phyloP scores from a whole-genome alignment of 2,888 invertebrate genomes.

The Phoronis australis region DNA sequence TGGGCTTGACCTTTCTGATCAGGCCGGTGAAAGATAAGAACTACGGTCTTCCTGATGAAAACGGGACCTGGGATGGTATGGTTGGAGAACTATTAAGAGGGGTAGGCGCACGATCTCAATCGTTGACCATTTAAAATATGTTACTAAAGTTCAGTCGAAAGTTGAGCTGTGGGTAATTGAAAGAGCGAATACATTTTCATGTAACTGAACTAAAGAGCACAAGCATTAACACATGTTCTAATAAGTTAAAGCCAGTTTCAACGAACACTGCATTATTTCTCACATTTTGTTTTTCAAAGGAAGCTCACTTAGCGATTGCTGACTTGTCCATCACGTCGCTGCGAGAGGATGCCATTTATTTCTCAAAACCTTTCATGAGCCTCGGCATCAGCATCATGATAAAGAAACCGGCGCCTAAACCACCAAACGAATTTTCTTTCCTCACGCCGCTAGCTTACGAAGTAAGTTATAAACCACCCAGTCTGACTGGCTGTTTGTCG shows the following conservation, averaged over 20 bases:
- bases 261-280: no score
- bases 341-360: conserved; percentile 87
- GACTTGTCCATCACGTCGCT: conserved; percentile 89
- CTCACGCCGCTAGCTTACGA: conserved; percentile 90
- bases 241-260: no score
- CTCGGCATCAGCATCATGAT: conserved; percentile 91
- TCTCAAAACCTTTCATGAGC: conserved; percentile 96
- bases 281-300: no score
- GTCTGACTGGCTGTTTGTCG: no score
- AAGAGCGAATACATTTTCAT: no score
- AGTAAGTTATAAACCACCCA: no score
- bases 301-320: conserved; percentile 90
- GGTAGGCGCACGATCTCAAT: conserved; percentile 21
- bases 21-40: conserved; percentile 78
- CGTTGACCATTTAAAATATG: no score
- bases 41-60: conserved; percentile 60
- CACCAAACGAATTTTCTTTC: conserved; percentile 88
- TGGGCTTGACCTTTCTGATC: conserved; percentile 82
- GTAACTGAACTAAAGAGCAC: no score
- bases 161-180: no score
- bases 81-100: conserved; percentile 42
- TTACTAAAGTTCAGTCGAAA: no score
- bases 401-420: conserved; percentile 80
- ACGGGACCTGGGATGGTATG: conserved; percentile 46
- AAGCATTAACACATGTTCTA: no score